A percentile compares a stretch with the other conserved stretches of the same genome.
phyloP scores from a whole-genome alignment of 1,140 invertebrate genomes.

The Lasioglossum albipes region DNA sequence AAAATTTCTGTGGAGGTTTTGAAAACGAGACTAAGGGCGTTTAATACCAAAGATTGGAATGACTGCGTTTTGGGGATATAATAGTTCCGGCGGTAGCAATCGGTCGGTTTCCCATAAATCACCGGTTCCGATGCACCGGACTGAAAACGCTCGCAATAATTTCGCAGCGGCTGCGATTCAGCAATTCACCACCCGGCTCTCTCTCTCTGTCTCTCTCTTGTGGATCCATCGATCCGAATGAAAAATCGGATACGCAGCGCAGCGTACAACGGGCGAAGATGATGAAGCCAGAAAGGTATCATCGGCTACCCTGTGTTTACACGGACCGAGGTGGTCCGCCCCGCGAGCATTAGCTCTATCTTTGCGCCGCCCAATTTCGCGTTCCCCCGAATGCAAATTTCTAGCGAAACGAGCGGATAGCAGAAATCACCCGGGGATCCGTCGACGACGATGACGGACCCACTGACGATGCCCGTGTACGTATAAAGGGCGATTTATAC shows the following conservation, averaged over 20 bases:
- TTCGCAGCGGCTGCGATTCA: conserved; percentile 9
- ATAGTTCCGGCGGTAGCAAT: no score
- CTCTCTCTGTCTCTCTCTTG: no score
- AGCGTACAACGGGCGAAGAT: conserved; percentile 51
- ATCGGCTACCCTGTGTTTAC: conserved; percentile 77
- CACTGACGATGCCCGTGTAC: conserved; percentile 49
- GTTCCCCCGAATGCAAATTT: conserved; percentile 74
- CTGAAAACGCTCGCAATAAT: conserved; percentile 11
- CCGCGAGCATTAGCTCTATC: conserved; percentile 72
- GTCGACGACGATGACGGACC: conserved; percentile 61
- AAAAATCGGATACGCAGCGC: conserved; percentile 43
- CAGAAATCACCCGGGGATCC: conserved; percentile 70
- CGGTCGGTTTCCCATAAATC: neutral
- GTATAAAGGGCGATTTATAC: no score
- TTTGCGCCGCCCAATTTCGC: conserved; percentile 70
- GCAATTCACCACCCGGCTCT: conserved; percentile 3
- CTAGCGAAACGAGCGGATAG: conserved; percentile 71
- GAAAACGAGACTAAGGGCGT: no score
- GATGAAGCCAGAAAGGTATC: conserved; percentile 65
- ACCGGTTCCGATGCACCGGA: conserved; percentile 9
- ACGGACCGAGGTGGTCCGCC: conserved; percentile 54
- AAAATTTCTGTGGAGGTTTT: no score
- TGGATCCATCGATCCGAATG: conserved; percentile 5
- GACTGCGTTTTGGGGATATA: no score
- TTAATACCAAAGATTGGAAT: no score